Evolutionary conservation across 2,888 invertebrate genomes (phyloP).

Genomic region (Polydesmus complanatus): DNA sequence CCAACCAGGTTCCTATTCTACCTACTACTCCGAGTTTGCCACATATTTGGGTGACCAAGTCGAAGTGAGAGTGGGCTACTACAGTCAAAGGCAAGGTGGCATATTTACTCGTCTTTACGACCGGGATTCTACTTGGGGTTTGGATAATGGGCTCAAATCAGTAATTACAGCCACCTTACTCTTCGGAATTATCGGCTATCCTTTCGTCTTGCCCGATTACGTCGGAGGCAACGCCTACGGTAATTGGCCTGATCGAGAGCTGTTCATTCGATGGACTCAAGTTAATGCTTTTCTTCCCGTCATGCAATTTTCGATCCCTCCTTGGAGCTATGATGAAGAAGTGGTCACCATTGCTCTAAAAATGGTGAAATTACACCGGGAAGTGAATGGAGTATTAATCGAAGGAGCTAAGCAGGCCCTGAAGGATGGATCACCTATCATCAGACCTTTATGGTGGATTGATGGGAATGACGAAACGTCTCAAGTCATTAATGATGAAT

Average conservation of each 20-base stretch:
- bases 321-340: conserved; percentile 55
- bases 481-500: conserved; percentile 44
- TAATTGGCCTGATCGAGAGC: conserved; percentile 28
- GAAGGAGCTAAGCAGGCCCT: conserved; percentile 43
- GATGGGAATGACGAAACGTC: conserved; percentile 52
- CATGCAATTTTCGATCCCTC: conserved; percentile 63
- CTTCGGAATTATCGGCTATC: conserved; percentile 46
- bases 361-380: conserved; percentile 50
- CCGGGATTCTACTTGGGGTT: conserved; percentile 50
- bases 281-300: conserved; percentile 61
- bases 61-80: conserved; percentile 57
- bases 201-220: conserved; percentile 65
- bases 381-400: conserved; percentile 43
- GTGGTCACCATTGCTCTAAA: conserved; percentile 44
- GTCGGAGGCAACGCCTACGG: conserved; percentile 42
- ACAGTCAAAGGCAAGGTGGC: conserved; percentile 49
- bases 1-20: conserved; percentile 25
- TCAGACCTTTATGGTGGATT: conserved; percentile 74
- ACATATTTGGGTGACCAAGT: conserved; percentile 38
- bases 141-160: conserved; percentile 54
- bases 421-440: conserved; percentile 51
- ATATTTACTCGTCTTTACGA: conserved; percentile 64
- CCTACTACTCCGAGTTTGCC: conserved; percentile 24
- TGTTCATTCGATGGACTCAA: conserved; percentile 63
- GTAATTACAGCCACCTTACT: conserved; percentile 56